Evolutionary conservation across 2,888 invertebrate species (phyloP).

Genomic region (Hemaris fuciformis): DNA sequence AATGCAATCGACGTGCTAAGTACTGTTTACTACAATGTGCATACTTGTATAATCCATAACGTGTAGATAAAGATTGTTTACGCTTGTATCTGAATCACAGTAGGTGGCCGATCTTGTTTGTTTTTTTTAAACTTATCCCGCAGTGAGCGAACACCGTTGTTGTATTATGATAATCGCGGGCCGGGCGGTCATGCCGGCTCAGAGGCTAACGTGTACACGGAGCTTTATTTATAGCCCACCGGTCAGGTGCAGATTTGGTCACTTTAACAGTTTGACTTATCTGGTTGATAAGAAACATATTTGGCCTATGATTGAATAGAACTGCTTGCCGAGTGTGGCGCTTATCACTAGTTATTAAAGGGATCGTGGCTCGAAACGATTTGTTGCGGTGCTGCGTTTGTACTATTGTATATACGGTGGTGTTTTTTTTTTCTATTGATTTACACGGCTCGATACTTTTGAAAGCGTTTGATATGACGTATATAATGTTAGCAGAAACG

Average conservation of each 20-base stretch:
- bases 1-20: too few relatives aligned
- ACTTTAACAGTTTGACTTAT: background rate
- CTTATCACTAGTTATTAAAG: background rate
- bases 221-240: slow-evolving; percentile 15
- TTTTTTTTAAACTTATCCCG: slow-evolving; percentile 28
- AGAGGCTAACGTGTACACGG: background rate
- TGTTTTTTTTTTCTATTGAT: too few relatives aligned
- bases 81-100: background rate
- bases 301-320: background rate
- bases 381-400: background rate
- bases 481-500: too few relatives aligned
- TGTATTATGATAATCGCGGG: slow-evolving; percentile 30
- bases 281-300: background rate
- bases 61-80: background rate
- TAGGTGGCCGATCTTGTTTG: slow-evolving; percentile 25
- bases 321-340: background rate
- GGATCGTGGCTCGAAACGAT: background rate
- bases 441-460: too few relatives aligned
- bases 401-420: too few relatives aligned
- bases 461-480: too few relatives aligned
- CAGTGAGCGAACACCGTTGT: slow-evolving; percentile 22
- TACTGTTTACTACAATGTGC: background rate
- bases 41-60: background rate
- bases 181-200: slow-evolving; percentile 14
- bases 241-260: slow-evolving; percentile 8